A percentile compares a stretch with the other conserved stretches of the same genome.
Conservation (phyloP, 2,888 invertebrate genomes). For the Hemistola chrysoprasaria region DNA sequence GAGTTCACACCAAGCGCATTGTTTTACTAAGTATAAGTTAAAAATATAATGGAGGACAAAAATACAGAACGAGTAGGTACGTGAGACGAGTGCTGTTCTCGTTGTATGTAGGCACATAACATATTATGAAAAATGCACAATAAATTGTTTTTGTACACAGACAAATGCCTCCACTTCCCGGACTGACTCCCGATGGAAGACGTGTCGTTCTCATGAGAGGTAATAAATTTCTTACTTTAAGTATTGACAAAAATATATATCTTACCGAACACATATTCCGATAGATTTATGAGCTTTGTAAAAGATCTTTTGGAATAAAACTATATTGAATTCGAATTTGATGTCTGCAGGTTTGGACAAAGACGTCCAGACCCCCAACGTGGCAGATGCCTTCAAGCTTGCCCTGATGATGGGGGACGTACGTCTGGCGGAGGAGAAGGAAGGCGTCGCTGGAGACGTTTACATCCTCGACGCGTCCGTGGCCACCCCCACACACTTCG, state of each 20-base stretch:
- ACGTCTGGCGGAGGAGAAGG: constrained; percentile 87
- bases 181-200: constrained; percentile 90
- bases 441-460: constrained; percentile 92
- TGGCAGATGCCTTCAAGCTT: constrained; percentile 90
- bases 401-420: constrained; percentile 93
- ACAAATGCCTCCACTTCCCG: constrained; percentile 90
- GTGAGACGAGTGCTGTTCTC: too few relatives aligned
- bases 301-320: too few relatives aligned
- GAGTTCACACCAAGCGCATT: too few relatives aligned
- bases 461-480: constrained; percentile 91
- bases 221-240: too few relatives aligned
- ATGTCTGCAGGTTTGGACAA: constrained; percentile 81
- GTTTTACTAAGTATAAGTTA: too few relatives aligned
- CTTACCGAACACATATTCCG: too few relatives aligned
- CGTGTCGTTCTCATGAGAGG: constrained; percentile 89
- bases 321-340: neutral
- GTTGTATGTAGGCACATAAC: too few relatives aligned
- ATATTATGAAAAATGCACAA: neutral
- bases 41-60: too few relatives aligned
- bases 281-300: too few relatives aligned
- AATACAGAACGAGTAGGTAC: too few relatives aligned
- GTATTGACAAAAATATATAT: neutral
- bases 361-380: constrained; percentile 86
- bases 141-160: constrained; percentile 62
- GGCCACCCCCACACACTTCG: constrained; percentile 90